A percentile compares a stretch with the other conserved stretches of the same genome.
phyloP scores from a whole-genome alignment of 2,113 vertebrate genomes.

The Delphinapterus leucas region DNA sequence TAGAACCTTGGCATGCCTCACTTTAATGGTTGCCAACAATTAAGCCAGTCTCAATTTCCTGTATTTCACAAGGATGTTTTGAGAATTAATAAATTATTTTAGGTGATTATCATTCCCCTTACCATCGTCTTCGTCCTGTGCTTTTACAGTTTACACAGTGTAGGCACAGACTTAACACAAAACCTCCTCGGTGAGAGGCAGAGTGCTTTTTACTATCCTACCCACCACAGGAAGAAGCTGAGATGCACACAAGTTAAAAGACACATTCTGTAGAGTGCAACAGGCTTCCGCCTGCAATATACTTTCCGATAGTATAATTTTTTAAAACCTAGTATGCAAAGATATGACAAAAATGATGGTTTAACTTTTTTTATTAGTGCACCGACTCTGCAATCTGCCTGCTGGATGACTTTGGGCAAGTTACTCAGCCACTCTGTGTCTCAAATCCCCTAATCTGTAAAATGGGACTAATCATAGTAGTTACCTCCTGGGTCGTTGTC shows the following conservation, averaged over 20 bases:
- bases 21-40: constrained; percentile 45
- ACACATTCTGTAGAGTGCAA: neutral
- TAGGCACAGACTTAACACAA: neutral
- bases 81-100: constrained; percentile 50
- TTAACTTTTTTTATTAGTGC: neutral
- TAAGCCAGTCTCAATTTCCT: constrained; percentile 52
- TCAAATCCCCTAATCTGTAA: neutral
- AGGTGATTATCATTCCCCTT: constrained; percentile 11
- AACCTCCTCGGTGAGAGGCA: neutral
- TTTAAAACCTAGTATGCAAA: neutral
- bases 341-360: neutral
- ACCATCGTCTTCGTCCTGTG: neutral
- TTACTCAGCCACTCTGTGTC: neutral
- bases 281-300: neutral
- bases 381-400: neutral
- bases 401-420: neutral
- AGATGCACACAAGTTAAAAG: neutral
- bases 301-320: neutral
- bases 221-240: neutral
- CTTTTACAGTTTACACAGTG: neutral
- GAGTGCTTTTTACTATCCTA: neutral
- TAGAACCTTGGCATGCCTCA: constrained; percentile 16
- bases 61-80: constrained; percentile 28
- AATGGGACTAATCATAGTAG: neutral
- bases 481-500: neutral